Conservation (phyloP, 1,140 invertebrate genomes). For the Caenorhabditis remanei region DNA sequence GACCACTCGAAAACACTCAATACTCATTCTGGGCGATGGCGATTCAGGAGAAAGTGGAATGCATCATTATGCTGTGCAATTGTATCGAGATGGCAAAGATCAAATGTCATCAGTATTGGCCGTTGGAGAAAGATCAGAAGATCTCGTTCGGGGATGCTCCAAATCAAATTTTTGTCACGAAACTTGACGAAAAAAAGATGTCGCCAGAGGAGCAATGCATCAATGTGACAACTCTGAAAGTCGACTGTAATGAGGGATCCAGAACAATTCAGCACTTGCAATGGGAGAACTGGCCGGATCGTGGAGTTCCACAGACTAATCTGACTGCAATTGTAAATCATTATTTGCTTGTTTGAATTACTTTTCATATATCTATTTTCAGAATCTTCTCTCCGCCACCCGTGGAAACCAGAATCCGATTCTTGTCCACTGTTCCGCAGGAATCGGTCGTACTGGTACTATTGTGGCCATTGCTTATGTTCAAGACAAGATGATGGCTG, state of each 20-base stretch:
- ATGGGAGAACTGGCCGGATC: conserved; percentile 69
- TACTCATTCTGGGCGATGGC: conserved; percentile 70
- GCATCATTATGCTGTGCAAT: conserved; percentile 70
- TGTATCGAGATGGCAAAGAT: conserved; percentile 67
- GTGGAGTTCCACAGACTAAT: conserved; percentile 63
- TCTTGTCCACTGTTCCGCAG: conserved; percentile 69
- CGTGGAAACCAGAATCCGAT: conserved; percentile 70
- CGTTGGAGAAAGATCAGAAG: conserved; percentile 64
- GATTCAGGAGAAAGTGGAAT: conserved; percentile 67
- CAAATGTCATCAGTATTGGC: conserved; percentile 71
- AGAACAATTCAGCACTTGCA: conserved; percentile 38
- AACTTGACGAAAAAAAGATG: conserved; percentile 31
- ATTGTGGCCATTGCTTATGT: conserved; percentile 70
- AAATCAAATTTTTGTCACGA: conserved; percentile 52
- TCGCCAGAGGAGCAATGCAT: conserved; percentile 41
- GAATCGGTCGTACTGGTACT: conserved; percentile 69
- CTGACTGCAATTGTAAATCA: conserved; percentile 60
- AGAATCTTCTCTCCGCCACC: conserved; percentile 63
- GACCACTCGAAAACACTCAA: conserved; percentile 69
- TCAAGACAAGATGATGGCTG: conserved; percentile 66
- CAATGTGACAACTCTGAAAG: conserved; percentile 51
- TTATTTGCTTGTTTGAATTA: neutral
- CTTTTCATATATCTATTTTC: neutral
- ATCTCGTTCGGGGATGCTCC: conserved; percentile 58
- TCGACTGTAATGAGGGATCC: conserved; percentile 38